Evolutionary conservation across 2,113 vertebrate genomes (phyloP).

Genomic region (Paratilapia polleni): DNA sequence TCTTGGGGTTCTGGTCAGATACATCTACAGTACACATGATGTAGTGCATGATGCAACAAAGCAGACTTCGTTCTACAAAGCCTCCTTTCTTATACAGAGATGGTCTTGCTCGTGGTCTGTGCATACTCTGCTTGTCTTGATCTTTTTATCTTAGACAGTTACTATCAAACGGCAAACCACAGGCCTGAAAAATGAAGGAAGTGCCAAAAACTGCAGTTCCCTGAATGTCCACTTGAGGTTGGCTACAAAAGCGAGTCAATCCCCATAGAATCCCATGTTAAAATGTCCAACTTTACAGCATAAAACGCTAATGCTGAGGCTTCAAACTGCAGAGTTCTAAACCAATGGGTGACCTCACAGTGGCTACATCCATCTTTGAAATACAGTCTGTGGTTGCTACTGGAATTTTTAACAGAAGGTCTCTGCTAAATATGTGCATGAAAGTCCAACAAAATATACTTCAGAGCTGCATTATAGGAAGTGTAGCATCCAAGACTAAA

Average conservation of each 20-base stretch:
- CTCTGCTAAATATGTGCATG: neutral
- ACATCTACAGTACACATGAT: too few species aligned
- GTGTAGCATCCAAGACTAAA: neutral
- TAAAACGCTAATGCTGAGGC: neutral
- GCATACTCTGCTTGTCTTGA: too few species aligned
- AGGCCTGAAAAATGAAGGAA: rapidly evolving
- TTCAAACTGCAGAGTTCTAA: neutral
- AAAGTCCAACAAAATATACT: neutral
- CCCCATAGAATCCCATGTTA: neutral
- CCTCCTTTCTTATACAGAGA: neutral
- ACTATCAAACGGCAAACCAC: neutral
- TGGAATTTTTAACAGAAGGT: neutral
- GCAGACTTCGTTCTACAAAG: neutral
- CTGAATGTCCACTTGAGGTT: rapidly evolving
- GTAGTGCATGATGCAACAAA: rapidly evolving
- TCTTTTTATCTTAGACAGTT: neutral
- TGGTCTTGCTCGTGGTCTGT: too few species aligned
- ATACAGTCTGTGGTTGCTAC: neutral
- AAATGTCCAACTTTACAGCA: neutral
- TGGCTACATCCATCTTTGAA: rapidly evolving
- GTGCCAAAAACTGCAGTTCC: neutral
- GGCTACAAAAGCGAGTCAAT: neutral
- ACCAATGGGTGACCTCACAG: neutral
- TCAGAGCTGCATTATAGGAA: neutral
- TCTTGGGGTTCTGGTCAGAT: too few species aligned